Evolutionary conservation across 1,140 invertebrate genomes (phyloP), one percentile per base, ranked within the genome.

Genomic region (Ylistrum balloti): DNA sequence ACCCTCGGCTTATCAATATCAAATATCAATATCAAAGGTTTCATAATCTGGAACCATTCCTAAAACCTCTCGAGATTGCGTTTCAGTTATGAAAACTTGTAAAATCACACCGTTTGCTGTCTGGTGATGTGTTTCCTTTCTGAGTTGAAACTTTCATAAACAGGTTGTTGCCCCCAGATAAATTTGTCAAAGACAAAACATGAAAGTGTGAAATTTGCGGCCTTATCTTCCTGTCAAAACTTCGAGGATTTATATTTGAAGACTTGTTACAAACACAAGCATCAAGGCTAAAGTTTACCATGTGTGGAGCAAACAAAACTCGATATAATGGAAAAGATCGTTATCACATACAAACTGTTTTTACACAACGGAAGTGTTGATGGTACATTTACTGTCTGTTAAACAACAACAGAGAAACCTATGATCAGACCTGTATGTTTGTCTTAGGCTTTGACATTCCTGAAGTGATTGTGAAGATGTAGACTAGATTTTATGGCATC

Each of bases 11-110:
- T n/a, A n/a, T n/a, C n/a, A n/a, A 17, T 74, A 28, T 74, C 9
- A 17, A 74, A 74, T 74, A 28, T 17, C 56, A 28, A 74, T 74
- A 74, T 74, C 56, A 74, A 74, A 74, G 56, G n/a, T n/a, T 74
- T n/a, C 56, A 74, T 74, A n/a, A 74, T 48, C 45, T 48, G 11
- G 11, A 13, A 20, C 3, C 11, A 48, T 22, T 48, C 20, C 1
- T 5, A 17, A 48, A 5, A 48, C n/a, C n/a, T n/a, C n/a, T n/a
- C n/a, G n/a, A n/a, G n/a, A n/a, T 38, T 28, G 22, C 7, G 11
- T n/a, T n/a, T n/a, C 56, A 28, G 3, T 28, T 74, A 11, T 74
- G 0, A 9, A 28, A 74, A 9, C 5, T 5, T 74, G n/a, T 9
- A 28, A 74, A 28, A 74, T 28, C 28, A n/a, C 22, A 3, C 56